A percentile compares a stretch with the other conserved stretches of the same genome.
These are phyloP conservation scores for Campopleginae sp. DNA, from an alignment of 2,888 invertebrate species.

Conservation along the genomic window DNA sequence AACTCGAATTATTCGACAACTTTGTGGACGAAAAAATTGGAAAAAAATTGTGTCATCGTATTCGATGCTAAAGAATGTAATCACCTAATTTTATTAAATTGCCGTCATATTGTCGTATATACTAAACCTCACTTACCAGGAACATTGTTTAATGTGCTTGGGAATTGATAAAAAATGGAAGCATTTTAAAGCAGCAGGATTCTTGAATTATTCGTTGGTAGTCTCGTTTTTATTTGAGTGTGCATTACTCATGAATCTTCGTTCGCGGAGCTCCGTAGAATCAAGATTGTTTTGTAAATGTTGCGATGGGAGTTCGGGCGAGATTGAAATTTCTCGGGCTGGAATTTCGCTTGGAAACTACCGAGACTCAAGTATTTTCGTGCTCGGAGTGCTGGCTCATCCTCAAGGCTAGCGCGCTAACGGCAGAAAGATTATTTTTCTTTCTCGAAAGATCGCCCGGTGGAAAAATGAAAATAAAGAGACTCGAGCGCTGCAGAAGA, in stretches of 20 bases:
- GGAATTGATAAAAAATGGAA: not conserved
- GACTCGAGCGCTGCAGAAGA: not conserved
- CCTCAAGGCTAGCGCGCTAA: constrained; percentile 23
- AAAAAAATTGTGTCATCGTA: too few relatives aligned
- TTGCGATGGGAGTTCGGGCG: not conserved
- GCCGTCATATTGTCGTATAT: too few relatives aligned
- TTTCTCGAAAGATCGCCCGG: constrained; percentile 56
- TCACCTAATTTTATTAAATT: too few relatives aligned
- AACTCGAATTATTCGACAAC: too few relatives aligned
- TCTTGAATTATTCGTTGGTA: not conserved
- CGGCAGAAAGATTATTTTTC: constrained; percentile 60
- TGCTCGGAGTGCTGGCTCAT: constrained; percentile 54
- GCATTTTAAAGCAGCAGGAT: not conserved
- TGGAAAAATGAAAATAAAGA: constrained; percentile 67
- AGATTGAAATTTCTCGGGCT: constrained; percentile 47
- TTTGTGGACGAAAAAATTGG: too few relatives aligned
- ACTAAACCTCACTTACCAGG: not conserved
- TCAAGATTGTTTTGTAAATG: constrained; percentile 37
- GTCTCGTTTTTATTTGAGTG: not conserved
- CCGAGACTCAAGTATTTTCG: constrained; percentile 54
- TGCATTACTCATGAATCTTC: not conserved
- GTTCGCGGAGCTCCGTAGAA: constrained; percentile 26
- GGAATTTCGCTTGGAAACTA: constrained; percentile 30
- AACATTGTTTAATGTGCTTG: not conserved
- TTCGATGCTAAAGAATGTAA: too few relatives aligned